These are phyloP conservation scores for Eubasilissa regina DNA, from an alignment of 1,140 invertebrate genomes.

Conservation along the genomic window DNA sequence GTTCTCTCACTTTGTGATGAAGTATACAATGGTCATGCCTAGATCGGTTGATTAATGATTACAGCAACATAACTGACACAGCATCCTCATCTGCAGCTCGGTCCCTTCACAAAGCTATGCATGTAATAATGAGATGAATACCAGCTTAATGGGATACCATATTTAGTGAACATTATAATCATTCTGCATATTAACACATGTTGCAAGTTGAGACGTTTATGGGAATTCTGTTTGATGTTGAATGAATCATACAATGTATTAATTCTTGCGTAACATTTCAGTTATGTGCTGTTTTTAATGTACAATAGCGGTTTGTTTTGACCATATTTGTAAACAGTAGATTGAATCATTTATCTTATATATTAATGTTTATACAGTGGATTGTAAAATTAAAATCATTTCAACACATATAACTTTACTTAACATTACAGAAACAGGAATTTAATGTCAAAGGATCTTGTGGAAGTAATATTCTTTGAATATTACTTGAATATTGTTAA, in stretches of 20 bases:
- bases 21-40: slow-evolving; percentile 4
- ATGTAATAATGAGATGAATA: slow-evolving; percentile 25
- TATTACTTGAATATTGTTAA: neutral
- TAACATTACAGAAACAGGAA: no score
- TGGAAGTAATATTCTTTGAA: no score
- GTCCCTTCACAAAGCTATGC: slow-evolving; percentile 6
- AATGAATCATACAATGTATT: slow-evolving; percentile 4
- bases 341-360: no score
- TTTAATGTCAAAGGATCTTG: no score
- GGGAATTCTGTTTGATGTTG: neutral
- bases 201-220: slow-evolving; percentile 26
- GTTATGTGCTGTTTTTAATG: neutral
- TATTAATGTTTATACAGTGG: no score
- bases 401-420: no score
- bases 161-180: slow-evolving; percentile 20
- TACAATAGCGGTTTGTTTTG: no score
- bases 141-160: slow-evolving; percentile 30
- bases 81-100: slow-evolving; percentile 1
- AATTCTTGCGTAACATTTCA: neutral
- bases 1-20: slow-evolving; percentile 37
- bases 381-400: no score
- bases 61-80: slow-evolving; percentile 12
- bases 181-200: slow-evolving; percentile 26
- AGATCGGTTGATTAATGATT: slow-evolving; percentile 25
- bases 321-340: no score